A percentile compares a stretch with the other conserved stretches of the same genome.
phyloP scores from a whole-genome alignment of 2,797 vertebrate genomes.

The Carduelis carduelis region DNA sequence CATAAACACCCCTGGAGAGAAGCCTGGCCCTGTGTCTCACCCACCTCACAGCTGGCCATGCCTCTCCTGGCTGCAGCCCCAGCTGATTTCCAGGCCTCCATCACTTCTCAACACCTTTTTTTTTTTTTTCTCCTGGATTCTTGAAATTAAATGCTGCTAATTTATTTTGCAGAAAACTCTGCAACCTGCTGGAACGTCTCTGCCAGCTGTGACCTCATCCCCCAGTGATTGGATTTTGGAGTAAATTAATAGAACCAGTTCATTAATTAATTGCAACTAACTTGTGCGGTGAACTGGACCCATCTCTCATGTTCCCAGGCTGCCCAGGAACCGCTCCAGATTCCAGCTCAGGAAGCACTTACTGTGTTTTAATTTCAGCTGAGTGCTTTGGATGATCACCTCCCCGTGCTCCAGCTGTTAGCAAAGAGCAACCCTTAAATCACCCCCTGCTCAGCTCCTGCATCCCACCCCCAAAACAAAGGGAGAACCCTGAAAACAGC shows the following conservation, averaged over 20 bases:
- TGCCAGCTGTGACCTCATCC: conserved; percentile 56
- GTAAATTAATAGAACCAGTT: conserved; percentile 44
- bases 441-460: not conserved
- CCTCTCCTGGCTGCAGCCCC: not conserved
- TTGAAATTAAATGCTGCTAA: conserved; percentile 17
- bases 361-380: not conserved
- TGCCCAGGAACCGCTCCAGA: not conserved
- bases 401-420: not conserved
- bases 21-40: not conserved
- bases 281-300: not conserved
- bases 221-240: not conserved
- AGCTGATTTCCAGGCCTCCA: not conserved
- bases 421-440: not conserved
- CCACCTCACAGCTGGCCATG: not conserved
- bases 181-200: not conserved
- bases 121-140: not conserved
- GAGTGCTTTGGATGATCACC: not conserved
- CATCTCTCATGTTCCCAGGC: not conserved
- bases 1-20: not conserved
- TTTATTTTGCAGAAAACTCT: conserved; percentile 7
- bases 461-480: not conserved
- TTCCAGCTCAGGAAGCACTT: not conserved
- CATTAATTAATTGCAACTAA: conserved; percentile 39
- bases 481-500: not conserved
- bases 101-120: not conserved